Evolutionary conservation across 2,113 vertebrate species (phyloP), one percentile per base, ranked within the genome.

Genomic region (Chinchilla lanigera): DNA sequence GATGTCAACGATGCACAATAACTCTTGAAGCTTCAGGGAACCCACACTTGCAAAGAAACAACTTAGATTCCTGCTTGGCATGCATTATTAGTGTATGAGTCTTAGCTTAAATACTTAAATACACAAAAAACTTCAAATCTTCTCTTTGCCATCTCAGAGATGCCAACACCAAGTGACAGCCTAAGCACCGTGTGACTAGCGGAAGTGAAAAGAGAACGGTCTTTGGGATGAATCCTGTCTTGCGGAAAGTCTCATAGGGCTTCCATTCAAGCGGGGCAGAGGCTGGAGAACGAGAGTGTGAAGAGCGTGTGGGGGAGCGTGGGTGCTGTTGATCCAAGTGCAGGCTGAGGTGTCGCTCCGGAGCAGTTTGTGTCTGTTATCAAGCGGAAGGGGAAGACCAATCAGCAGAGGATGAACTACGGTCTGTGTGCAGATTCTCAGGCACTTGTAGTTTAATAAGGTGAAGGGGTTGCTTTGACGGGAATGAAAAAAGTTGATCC

Each of bases 141-240:
- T 90, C 19, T 78, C 63, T 85, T 95, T 90, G 90, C 63, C 44
- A 8, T 60, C 6, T 78, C 24, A 58, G 47, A 90, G 69, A 65
- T 47, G 61, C 58, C 24, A 89, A 26, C 1, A 41, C 50, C 6
- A 44, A 38, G 75, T 78, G 44, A 44, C 33, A 41, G 8, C 30
- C 73, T 80, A 60, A 96, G 17, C 33, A 85, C 26, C 30, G 22
- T 6, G 19, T 60, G 28, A 75, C 50, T 58, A 73, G 11, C 22
- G 88, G 73, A 67, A 92, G 50, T 60, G 54, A 80, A 93, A 80
- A 88, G 71, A 84, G 52, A 92, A 52, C 41, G 52, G 41, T 60
- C 54, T 63, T 95, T 54, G 47, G 63, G 24, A 56, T 61, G 78
- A 81, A 94, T 54, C 14, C 3, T 26, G 3, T 82, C 44, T 90